A percentile compares a stretch with the other conserved stretches of the same genome.
Conservation (phyloP, 1,140 invertebrate genomes). For the Eufriesea mexicana region DNA sequence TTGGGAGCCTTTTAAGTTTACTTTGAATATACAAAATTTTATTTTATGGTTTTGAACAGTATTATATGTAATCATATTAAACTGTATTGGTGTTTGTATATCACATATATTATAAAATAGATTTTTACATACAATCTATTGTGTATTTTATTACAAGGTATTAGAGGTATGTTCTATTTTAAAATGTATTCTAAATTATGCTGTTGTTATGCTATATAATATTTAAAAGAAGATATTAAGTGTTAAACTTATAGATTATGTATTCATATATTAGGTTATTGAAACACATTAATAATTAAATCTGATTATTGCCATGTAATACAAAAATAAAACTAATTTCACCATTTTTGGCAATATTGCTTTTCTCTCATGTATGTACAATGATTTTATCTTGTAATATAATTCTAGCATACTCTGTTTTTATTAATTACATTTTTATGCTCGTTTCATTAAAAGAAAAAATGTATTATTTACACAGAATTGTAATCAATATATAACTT, state of each 20-base stretch:
- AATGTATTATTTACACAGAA: constrained; percentile 2
- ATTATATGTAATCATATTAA: constrained; percentile 71
- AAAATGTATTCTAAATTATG: constrained; percentile 38
- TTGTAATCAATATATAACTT: constrained; percentile 40
- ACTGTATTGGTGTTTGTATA: constrained; percentile 67
- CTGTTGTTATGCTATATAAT: constrained; percentile 39
- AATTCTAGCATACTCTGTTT: background rate
- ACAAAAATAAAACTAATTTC: constrained; percentile 34
- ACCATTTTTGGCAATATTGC: background rate
- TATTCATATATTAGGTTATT: background rate
- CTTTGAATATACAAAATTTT: constrained; percentile 39
- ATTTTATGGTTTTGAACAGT: constrained; percentile 65
- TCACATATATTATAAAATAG: constrained; percentile 68
- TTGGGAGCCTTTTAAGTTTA: constrained; percentile 20
- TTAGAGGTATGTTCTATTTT: constrained; percentile 27
- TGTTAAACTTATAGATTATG: background rate
- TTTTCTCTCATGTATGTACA: constrained; percentile 1
- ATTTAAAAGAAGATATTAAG: background rate
- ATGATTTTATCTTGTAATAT: constrained; percentile 15
- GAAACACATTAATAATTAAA: background rate
- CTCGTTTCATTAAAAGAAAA: background rate
- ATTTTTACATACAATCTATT: constrained; percentile 72
- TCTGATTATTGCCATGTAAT: background rate
- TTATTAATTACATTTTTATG: background rate
- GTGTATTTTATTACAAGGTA: constrained; percentile 71